Evolutionary conservation across 2,888 invertebrate species (phyloP), one percentile per base, ranked within the genome.

Genomic region (Synanthedon myopaeformis): DNA sequence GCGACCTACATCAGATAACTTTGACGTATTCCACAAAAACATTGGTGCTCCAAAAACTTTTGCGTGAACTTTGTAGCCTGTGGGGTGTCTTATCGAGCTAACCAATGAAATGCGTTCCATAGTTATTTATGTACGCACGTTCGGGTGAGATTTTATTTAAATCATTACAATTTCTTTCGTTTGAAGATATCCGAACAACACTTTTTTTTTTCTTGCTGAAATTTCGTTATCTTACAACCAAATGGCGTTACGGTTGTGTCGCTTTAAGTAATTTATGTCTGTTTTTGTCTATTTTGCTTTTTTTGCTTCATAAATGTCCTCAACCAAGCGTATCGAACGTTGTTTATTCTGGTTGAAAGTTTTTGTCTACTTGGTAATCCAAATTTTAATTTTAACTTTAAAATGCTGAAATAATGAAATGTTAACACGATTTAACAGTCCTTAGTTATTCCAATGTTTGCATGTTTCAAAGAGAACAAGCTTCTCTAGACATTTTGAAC

Each of bases 41-140:
- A 61, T 63, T 60, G 55, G 69, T 69, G 65, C 68, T 66, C 66
- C 53, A 42, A 63, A 61, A 73, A 79, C 64, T 80, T 79, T 69
- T 57, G 68, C 70, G 69, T 72, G 64, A 70, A 77, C 66, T 76
- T 71, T 58, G 63, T 57, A 66, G 60, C 66, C 55, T 64, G 49
- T n/a, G 67, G 74, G 76, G 71, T 66, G 67, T 65, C 79, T 86
- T 85, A 86, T 85, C 84, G 67, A 35, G 59, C 55, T 55, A 58
- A 64, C 63, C 63, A 53, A 72, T 74, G 76, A 67, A 76, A 78
- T n/a, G n/a, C 79, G 80, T 76, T 83, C 74, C 75, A 71, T 72
- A 71, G 76, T 81, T 77, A 82, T 84, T 82, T 84, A 83, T 82
- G 79, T 76, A 65, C 8, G 35, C 35, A 35, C 61, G 56, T 61